Percentiles rank a stretch among this genome's conserved stretches.
These are phyloP conservation scores for Pomacea canaliculata DNA, from an alignment of 2,888 invertebrate genomes.

Conservation along the genomic window DNA sequence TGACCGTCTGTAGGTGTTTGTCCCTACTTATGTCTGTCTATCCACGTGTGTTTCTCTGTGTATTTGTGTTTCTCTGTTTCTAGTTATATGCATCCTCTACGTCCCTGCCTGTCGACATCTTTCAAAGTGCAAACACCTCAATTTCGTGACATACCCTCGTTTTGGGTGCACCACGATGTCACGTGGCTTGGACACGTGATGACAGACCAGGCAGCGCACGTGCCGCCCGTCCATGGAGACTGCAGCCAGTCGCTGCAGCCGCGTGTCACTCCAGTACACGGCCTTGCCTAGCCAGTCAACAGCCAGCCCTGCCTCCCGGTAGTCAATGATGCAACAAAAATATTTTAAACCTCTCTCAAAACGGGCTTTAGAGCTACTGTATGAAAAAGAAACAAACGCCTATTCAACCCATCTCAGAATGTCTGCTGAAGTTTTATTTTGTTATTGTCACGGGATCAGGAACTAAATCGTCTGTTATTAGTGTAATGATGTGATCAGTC, in stretches of 20 bases:
- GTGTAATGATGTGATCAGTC: too few relatives aligned
- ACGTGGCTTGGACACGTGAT: constrained; percentile 27
- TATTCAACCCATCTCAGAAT: not conserved
- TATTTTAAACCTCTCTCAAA: too few relatives aligned
- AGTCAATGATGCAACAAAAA: not conserved
- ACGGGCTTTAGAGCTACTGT: too few relatives aligned
- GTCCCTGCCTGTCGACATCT: too few relatives aligned
- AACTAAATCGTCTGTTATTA: not conserved
- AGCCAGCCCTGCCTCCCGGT: constrained; percentile 23
- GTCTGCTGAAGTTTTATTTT: not conserved
- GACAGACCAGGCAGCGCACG: constrained; percentile 20
- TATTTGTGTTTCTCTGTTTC: too few relatives aligned
- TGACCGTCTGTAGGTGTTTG: too few relatives aligned
- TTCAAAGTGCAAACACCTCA: too few relatives aligned
- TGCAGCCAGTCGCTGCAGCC: constrained; percentile 25
- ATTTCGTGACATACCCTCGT: constrained; percentile 15
- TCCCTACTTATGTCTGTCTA: too few relatives aligned
- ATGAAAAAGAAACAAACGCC: too few relatives aligned
- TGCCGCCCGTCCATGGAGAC: constrained; percentile 18
- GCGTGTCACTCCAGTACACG: constrained; percentile 32
- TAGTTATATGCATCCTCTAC: too few relatives aligned
- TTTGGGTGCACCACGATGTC: constrained; percentile 30
- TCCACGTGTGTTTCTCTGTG: too few relatives aligned
- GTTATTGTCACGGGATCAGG: not conserved
- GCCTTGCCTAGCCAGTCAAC: constrained; percentile 33